Evolutionary conservation across 2,888 invertebrate species (phyloP), one percentile per base, ranked within the genome.

Genomic region (Beris morrisii): DNA sequence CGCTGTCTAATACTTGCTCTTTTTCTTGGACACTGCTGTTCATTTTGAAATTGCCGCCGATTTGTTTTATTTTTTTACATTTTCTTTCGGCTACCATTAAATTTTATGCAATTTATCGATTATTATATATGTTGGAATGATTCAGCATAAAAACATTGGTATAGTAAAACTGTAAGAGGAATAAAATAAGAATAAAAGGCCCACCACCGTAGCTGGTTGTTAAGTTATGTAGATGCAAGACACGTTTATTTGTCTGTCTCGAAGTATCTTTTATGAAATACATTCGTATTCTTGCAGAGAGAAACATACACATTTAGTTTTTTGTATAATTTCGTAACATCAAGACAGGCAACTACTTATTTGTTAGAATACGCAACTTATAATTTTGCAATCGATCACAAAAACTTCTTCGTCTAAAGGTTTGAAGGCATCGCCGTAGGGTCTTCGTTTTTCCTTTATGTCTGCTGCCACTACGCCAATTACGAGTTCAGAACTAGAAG

Each of bases 331-430:
- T 38, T 50, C 12, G 22, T 22, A 22, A 22, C 12, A 28, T 43
- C 50, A 46, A 65, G 50, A 57, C 5, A 45, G 31, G 30, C 38
- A 32, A 56, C 57, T 65, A 57, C 32, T 65, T 54, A 11, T 48
- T 57, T 55, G 54, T 56, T 56, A 55, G 65, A 50, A 56, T 65
- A 43, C 56, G 30, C 11, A 65, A 65, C 65, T 56, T 57, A 50
- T 65, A 65, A 65, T 65, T 65, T 65, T 54, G 65, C 65, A 65
- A 65, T 65, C 65, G 50, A 65, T 65, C 65, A 57, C 55, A 65
- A 65, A 65, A 65, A 38, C 5, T 9, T 38, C 38, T 38, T 38
- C 38, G 38, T 38, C 38, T 38, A 5, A 38, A 38, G 38, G 38
- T 38, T 38, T 38, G 5, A 38, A 7, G 38, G 38, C 9, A 7